A percentile compares a stretch with the other conserved stretches of the same genome.
Evolutionary conservation across 1,140 invertebrate genomes (phyloP).

Genomic region (Anoplolepis gracilipes): DNA sequence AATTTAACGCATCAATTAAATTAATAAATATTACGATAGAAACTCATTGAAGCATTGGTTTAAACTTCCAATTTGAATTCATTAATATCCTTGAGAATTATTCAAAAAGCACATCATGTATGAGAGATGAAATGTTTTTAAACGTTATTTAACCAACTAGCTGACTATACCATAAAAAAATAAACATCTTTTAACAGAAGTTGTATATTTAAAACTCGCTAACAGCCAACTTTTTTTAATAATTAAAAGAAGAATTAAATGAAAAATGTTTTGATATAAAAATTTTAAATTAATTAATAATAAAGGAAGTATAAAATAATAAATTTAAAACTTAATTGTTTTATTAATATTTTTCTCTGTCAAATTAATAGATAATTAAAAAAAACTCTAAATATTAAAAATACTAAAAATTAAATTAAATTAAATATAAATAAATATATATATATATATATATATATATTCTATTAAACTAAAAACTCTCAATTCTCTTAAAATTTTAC

Average conservation of each 20-base stretch:
- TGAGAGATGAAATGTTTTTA: not conserved
- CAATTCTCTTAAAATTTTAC: not conserved
- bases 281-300: not conserved
- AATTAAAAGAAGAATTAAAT: too few relatives aligned
- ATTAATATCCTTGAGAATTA: not conserved
- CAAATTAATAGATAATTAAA: not conserved
- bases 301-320: not conserved
- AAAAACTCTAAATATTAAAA: constrained; percentile 7
- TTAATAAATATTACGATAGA: not conserved
- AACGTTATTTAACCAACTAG: not conserved
- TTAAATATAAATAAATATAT: too few relatives aligned
- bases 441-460: too few relatives aligned
- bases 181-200: not conserved
- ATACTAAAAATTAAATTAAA: not conserved
- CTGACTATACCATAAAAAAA: not conserved
- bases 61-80: not conserved
- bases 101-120: not conserved
- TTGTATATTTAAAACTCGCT: not conserved
- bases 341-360: not conserved
- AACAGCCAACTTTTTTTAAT: not conserved
- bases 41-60: not conserved
- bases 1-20: not conserved
- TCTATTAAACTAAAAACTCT: not conserved
- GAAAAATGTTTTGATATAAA: not conserved
- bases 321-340: not conserved